Conservation (phyloP, 2,888 invertebrate genomes). For the Ommatoiulus sabulosus region DNA sequence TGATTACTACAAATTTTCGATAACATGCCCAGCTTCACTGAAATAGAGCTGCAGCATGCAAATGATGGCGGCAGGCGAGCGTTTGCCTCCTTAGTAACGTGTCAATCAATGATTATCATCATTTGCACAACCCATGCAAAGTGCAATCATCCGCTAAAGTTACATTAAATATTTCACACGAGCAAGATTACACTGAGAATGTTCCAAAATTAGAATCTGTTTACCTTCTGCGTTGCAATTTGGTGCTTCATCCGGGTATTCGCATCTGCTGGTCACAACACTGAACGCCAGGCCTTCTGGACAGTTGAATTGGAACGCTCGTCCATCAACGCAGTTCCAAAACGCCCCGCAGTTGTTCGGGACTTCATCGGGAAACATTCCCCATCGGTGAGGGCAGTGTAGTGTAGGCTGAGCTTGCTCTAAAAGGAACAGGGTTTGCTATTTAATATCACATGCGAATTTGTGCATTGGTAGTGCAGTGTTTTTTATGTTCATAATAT, state of each 20-base stretch:
- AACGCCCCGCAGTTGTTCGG: slow-evolving; percentile 82
- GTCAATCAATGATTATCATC: too few species aligned
- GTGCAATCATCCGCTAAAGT: too few species aligned
- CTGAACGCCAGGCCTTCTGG: slow-evolving; percentile 87
- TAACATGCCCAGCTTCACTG: too few species aligned
- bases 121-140: too few species aligned
- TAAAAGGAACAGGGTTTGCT: slow-evolving; percentile 65
- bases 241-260: slow-evolving; percentile 87
- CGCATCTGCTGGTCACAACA: slow-evolving; percentile 79
- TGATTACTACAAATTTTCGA: too few species aligned
- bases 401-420: slow-evolving; percentile 80
- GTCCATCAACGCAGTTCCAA: slow-evolving; percentile 85
- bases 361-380: slow-evolving; percentile 83
- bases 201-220: slow-evolving; percentile 56
- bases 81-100: too few species aligned
- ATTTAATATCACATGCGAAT: background rate
- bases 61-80: too few species aligned
- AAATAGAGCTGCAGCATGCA: too few species aligned
- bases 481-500: too few species aligned
- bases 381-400: slow-evolving; percentile 86
- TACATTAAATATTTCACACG: too few species aligned
- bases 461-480: background rate
- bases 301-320: slow-evolving; percentile 79
- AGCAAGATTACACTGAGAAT: background rate
- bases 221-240: slow-evolving; percentile 85